Conservation (phyloP, 2,113 vertebrate species). For the Gracilinanus agilis region DNA sequence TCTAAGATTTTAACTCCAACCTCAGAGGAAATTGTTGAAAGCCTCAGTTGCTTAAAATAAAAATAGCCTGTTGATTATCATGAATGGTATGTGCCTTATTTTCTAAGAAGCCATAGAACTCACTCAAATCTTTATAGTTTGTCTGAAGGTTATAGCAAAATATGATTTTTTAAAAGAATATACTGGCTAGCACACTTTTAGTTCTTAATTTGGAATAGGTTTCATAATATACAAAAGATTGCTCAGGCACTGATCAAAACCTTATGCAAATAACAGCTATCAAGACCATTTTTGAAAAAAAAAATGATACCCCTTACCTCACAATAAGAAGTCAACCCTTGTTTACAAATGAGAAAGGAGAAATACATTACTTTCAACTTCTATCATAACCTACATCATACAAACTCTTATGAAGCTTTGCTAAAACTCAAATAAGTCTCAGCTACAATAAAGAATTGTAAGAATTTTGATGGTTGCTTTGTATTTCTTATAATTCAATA, state of each 20-base stretch:
- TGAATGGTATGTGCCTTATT: neutral
- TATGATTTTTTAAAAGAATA: neutral
- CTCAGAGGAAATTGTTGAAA: neutral
- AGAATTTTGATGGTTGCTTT: neutral
- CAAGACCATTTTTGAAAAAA: neutral
- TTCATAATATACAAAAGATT: neutral
- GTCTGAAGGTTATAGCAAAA: neutral
- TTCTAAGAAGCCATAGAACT: neutral
- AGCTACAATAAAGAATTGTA: neutral
- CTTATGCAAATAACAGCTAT: neutral
- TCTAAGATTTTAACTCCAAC: neutral
- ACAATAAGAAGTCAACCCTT: neutral
- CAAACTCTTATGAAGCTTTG: neutral
- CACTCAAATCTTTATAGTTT: neutral
- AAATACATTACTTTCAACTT: neutral
- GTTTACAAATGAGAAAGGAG: neutral
- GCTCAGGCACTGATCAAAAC: neutral
- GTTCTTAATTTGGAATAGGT: neutral
- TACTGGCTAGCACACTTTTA: neutral
- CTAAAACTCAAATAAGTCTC: neutral
- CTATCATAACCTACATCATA: too few relatives aligned
- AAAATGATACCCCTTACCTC: neutral
- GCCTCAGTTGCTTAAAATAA: neutral
- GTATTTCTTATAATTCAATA: neutral
- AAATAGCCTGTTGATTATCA: too few relatives aligned